A percentile compares a stretch with the other conserved stretches of the same genome.
Conservation (phyloP, 2,113 vertebrate species). For the Actinemys pallida region DNA sequence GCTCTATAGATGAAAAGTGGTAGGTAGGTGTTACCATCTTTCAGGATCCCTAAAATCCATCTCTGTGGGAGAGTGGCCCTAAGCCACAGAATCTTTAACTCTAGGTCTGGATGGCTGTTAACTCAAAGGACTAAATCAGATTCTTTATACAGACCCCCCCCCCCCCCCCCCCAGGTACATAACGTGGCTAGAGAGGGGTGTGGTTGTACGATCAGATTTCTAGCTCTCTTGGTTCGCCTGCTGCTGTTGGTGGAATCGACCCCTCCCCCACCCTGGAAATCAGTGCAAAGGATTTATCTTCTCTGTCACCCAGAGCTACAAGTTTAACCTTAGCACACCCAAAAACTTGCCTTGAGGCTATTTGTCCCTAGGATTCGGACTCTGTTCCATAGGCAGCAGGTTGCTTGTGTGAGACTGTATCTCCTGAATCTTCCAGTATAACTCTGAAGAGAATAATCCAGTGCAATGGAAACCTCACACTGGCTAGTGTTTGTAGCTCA, state of each 20-base stretch:
- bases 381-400: not conserved
- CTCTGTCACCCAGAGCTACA: not conserved
- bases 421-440: not conserved
- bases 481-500: not conserved
- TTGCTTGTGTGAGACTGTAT: not conserved
- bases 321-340: not conserved
- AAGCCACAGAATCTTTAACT: not conserved
- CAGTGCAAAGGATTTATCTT: not conserved
- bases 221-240: conserved; percentile 18
- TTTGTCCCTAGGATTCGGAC: not conserved
- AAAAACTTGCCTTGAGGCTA: not conserved
- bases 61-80: not conserved
- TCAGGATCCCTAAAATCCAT: not conserved
- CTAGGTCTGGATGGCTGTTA: conserved; percentile 11
- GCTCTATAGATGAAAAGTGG: not conserved
- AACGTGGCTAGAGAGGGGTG: not conserved
- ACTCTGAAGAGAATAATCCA: not conserved
- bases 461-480: not conserved
- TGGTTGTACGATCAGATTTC: not conserved
- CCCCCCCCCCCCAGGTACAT: not conserved
- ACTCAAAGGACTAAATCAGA: not conserved
- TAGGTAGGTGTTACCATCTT: not conserved
- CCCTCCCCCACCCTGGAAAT: conserved; percentile 17
- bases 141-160: not conserved
- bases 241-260: conserved; percentile 20